A percentile compares a stretch with the other conserved stretches of the same genome.
These are phyloP conservation scores for Acipenser ruthenus DNA, from an alignment of 2,797 vertebrate genomes.

Conservation along the genomic window DNA sequence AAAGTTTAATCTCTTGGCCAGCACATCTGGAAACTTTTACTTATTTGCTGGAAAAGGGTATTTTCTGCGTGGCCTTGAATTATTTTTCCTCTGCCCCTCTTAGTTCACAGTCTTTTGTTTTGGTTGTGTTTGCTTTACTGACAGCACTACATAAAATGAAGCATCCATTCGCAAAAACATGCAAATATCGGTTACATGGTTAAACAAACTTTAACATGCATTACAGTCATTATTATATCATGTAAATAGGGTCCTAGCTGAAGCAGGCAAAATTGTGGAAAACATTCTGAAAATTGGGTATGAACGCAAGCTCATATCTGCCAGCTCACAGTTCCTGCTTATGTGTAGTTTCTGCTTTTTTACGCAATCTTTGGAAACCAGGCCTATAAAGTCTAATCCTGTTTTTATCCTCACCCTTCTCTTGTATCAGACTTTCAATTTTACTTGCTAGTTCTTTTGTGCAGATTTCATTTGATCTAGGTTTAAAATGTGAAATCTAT, in stretches of 20 bases:
- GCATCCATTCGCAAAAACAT: constrained; percentile 59
- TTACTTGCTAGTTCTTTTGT: constrained; percentile 71
- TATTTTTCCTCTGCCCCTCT: no score
- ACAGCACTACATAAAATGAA: constrained; percentile 17
- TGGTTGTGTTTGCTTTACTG: no score
- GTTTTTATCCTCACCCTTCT: constrained; percentile 68
- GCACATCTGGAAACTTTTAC: constrained; percentile 39
- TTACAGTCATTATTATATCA: constrained; percentile 64
- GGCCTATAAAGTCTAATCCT: constrained; percentile 73
- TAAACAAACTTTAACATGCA: constrained; percentile 62
- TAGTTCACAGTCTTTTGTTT: no score
- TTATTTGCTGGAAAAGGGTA: no score
- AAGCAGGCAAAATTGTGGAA: constrained; percentile 61
- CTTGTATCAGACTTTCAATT: constrained; percentile 76
- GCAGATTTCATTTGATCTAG: constrained; percentile 73
- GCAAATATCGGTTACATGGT: constrained; percentile 54
- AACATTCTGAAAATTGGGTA: constrained; percentile 47
- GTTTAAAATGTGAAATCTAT: constrained; percentile 76
- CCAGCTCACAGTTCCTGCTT: constrained; percentile 70
- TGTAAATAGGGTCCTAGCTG: constrained; percentile 72
- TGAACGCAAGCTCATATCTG: constrained; percentile 43
- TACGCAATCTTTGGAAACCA: constrained; percentile 75
- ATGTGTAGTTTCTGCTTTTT: constrained; percentile 66
- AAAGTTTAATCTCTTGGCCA: constrained; percentile 72
- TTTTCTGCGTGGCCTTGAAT: no score